These are phyloP conservation scores for Manis crassicaudata DNA, from an alignment of 2,797 vertebrate genomes.

Conservation along the genomic window DNA sequence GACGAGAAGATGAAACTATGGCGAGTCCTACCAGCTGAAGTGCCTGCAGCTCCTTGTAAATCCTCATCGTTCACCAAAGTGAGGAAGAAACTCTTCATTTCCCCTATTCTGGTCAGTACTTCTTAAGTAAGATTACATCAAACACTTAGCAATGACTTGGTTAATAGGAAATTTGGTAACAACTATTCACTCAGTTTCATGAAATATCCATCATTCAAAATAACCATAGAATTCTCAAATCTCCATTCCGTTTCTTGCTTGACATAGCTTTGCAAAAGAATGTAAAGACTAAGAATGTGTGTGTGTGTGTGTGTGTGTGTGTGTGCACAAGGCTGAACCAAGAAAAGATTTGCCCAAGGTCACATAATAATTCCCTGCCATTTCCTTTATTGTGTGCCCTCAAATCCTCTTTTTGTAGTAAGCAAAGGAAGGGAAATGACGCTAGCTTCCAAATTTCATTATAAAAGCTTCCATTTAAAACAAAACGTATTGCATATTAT, in stretches of 20 bases:
- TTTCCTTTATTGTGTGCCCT: constrained; percentile 76
- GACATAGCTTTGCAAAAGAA: constrained; percentile 52
- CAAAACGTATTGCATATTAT: constrained; percentile 76
- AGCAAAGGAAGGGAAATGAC: constrained; percentile 77
- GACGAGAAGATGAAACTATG: not conserved
- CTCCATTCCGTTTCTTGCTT: constrained; percentile 44
- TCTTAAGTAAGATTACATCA: constrained; percentile 30
- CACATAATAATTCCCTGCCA: constrained; percentile 64
- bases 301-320: not conserved
- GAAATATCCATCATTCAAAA: constrained; percentile 60
- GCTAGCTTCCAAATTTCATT: constrained; percentile 81
- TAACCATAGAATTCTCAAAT: constrained; percentile 57
- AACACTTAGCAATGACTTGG: constrained; percentile 40
- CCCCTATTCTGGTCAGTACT: not conserved
- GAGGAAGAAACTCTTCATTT: constrained; percentile 10
- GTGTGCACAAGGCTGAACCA: not conserved
- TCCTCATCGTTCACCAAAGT: not conserved
- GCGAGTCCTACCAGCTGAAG: not conserved
- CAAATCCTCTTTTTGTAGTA: constrained; percentile 75
- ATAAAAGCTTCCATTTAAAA: constrained; percentile 80
- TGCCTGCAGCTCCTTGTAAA: not conserved
- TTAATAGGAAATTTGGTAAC: constrained; percentile 69
- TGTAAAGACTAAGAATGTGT: not conserved
- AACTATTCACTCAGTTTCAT: constrained; percentile 61
- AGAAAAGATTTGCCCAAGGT: constrained; percentile 67